Conservation (phyloP, 2,113 vertebrate species). For the Triplophysa tibetana region DNA sequence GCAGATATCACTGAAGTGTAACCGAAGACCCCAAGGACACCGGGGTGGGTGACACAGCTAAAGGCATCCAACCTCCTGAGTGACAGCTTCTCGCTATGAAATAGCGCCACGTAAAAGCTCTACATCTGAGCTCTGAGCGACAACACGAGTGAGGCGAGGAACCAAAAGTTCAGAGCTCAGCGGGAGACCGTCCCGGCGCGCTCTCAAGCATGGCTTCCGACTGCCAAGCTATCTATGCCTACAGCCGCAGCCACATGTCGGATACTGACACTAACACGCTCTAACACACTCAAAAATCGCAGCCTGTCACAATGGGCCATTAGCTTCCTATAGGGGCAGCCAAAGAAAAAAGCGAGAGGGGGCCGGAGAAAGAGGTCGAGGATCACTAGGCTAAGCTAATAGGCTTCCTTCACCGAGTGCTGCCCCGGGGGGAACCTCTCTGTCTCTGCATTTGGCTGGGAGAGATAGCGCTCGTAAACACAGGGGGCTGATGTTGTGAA, state of each 20-base stretch:
- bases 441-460: neutral
- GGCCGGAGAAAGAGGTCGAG: neutral
- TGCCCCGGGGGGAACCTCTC: neutral
- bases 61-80: slow-evolving; percentile 25
- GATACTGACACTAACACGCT: slow-evolving; percentile 35
- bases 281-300: slow-evolving; percentile 22
- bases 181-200: slow-evolving; percentile 58
- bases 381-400: slow-evolving; percentile 30
- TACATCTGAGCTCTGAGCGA: slow-evolving; percentile 49
- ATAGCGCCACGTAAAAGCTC: slow-evolving; percentile 54
- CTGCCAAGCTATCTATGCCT: slow-evolving; percentile 27
- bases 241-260: slow-evolving; percentile 16
- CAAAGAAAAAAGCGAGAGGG: slow-evolving; percentile 25
- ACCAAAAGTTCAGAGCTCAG: slow-evolving; percentile 65
- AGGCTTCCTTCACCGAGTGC: slow-evolving; percentile 23
- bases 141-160: slow-evolving; percentile 13
- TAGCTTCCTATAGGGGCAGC: slow-evolving; percentile 38
- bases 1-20: slow-evolving; percentile 42
- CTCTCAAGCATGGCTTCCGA: slow-evolving; percentile 50
- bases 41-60: slow-evolving; percentile 5
- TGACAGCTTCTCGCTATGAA: slow-evolving; percentile 55
- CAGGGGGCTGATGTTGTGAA: neutral
- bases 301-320: slow-evolving; percentile 34
- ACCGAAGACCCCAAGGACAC: slow-evolving; percentile 37
- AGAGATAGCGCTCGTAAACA: neutral